A percentile compares a stretch with the other conserved stretches of the same genome.
These are phyloP conservation scores for Monochamus alternatus DNA, from an alignment of 2,888 invertebrate species.

Conservation along the genomic window DNA sequence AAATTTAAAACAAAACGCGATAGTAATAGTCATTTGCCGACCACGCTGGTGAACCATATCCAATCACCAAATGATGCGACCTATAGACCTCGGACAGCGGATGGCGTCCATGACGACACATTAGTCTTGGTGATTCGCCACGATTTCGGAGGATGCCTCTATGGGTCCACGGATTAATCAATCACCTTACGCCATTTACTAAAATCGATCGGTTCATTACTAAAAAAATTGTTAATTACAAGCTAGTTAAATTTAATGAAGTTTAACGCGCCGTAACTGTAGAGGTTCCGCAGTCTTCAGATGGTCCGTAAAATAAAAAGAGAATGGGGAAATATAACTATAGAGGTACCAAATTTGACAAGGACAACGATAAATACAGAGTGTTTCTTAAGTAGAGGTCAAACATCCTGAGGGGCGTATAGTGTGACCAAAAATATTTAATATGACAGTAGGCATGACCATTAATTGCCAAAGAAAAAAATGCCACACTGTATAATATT, in stretches of 20 bases:
- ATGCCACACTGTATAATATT: no score
- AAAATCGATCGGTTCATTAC: conserved; percentile 36
- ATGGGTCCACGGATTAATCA: conserved; percentile 32
- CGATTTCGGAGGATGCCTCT: conserved; percentile 25
- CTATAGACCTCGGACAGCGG: conserved; percentile 19
- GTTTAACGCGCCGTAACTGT: conserved; percentile 3
- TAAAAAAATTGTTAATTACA: conserved; percentile 30
- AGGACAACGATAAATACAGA: no score
- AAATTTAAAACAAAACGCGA: no score
- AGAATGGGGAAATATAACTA: background rate
- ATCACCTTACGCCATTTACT: conserved; percentile 38
- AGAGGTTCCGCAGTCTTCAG: background rate
- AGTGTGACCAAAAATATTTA: no score
- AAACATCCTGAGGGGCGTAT: no score
- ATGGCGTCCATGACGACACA: conserved; percentile 21
- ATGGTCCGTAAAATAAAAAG: background rate
- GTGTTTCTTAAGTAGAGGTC: no score
- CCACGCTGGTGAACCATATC: conserved; percentile 23
- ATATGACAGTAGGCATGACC: no score
- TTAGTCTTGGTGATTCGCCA: conserved; percentile 32
- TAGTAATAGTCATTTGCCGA: background rate
- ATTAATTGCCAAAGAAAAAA: no score
- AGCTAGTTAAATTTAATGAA: conserved; percentile 22
- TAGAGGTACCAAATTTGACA: background rate
- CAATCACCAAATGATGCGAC: conserved; percentile 17